phyloP scores from a whole-genome alignment of 53 echinoderm and acorn worm genomes.

The Mesocentrotus franciscanus region DNA sequence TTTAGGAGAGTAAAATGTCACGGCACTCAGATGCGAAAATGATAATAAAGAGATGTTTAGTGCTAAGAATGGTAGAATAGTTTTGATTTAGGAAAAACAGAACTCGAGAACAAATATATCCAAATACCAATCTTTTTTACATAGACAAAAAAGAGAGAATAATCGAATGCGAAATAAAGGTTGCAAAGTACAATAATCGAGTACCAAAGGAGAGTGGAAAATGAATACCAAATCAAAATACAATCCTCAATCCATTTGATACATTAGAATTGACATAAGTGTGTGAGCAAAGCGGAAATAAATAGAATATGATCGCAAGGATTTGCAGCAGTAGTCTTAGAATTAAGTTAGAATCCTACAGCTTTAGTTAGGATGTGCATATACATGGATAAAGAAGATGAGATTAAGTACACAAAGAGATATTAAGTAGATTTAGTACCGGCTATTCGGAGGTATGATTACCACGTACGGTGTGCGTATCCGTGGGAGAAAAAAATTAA shows the following conservation, averaged over 20 bases:
- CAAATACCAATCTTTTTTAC: neutral
- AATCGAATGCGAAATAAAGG: neutral
- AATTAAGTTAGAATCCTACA: neutral
- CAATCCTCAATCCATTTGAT: neutral
- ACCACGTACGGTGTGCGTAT: neutral
- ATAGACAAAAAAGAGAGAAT: neutral
- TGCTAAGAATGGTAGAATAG: too few species aligned
- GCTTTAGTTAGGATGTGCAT: neutral
- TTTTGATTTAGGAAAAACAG: too few species aligned
- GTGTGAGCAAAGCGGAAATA: neutral
- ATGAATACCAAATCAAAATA: too few species aligned
- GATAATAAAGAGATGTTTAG: neutral
- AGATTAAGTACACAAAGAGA: neutral
- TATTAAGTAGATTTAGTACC: neutral
- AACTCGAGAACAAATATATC: neutral
- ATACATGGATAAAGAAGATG: neutral
- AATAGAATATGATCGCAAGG: neutral
- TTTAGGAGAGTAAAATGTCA: neutral
- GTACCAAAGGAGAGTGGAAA: neutral
- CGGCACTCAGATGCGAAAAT: neutral
- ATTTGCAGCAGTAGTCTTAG: neutral
- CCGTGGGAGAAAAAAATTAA: neutral
- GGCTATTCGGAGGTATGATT: neutral
- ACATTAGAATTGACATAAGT: neutral
- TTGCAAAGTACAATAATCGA: too few species aligned